These are phyloP conservation scores for Lepetodrilus schrolli DNA, from an alignment of 2,888 invertebrate genomes.

Conservation along the genomic window DNA sequence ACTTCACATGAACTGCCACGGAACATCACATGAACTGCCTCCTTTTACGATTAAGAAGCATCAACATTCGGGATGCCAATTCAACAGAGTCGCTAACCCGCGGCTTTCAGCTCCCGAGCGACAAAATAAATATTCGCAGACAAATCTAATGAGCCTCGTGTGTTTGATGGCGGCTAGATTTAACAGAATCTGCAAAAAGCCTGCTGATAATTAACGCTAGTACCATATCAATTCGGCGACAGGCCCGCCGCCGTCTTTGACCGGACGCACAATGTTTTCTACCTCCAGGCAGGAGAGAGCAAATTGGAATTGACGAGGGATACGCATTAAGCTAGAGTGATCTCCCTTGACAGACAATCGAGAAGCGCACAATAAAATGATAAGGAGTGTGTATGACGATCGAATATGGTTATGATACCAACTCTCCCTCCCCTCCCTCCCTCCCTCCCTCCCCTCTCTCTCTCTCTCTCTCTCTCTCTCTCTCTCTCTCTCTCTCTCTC, in stretches of 20 bases:
- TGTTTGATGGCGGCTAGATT: conserved; percentile 14
- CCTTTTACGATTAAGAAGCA: not conserved
- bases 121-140: conserved; percentile 24
- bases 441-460: not conserved
- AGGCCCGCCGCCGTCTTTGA: conserved; percentile 15
- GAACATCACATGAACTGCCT: too few species aligned
- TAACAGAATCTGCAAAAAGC: conserved; percentile 21
- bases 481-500: not conserved
- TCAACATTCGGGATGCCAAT: not conserved
- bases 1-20: too few species aligned
- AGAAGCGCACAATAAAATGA: conserved; percentile 4
- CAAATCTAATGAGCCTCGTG: conserved; percentile 2
- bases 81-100: not conserved
- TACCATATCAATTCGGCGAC: not conserved
- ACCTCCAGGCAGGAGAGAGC: conserved; percentile 10
- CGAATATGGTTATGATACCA: too few species aligned
- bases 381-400: not conserved
- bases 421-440: not conserved
- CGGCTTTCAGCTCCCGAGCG: not conserved
- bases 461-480: not conserved
- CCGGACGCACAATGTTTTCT: conserved; percentile 19
- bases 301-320: conserved; percentile 19
- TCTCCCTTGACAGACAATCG: conserved; percentile 9
- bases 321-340: not conserved
- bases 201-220: conserved; percentile 1